Evolutionary conservation across 2,113 vertebrate genomes (phyloP), one percentile per base, ranked within the genome.

Genomic region (Promerops cafer): DNA sequence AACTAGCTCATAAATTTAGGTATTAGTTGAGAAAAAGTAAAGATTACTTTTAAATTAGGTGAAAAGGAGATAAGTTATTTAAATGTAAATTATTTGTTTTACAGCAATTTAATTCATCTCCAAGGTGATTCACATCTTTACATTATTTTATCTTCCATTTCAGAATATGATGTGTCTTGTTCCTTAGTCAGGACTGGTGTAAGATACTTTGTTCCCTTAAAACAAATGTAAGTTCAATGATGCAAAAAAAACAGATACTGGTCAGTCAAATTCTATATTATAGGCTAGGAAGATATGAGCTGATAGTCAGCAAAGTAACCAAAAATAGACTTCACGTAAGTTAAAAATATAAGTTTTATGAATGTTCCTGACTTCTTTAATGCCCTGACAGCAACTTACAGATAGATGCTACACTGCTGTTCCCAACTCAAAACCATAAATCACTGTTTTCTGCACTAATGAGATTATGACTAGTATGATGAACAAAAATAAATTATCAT

Each of bases 51-150:
- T 96, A 97, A 98, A 98, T 97, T 97, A 98, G 89, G 84, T 96
- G 90, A 97, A 97, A 97, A 96, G 8, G 39, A 97, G 82, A 66
- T 97, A 97, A 97, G 96, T 97, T 97, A 98, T 98, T 98, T 97
- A 97, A 98, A 97, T 98, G 95, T 97, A 98, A 98, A 98, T 98
- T 97, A 97, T 98, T 98, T 98, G 84, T 82, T 98, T 97, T 98
- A 96, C 24, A 96, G 93, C 69, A 89, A 96, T 94, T 86, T 95
- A 89, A 89, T 91, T 96, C 53, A 97, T 94, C 90, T 96, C 60
- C 75, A 94, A 93, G 86, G 86, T 92, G 90, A 98, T 96, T 98
- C 94, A 95, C n/a, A 87, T 30, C 63, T 86, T 87, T 71, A 85
- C 56, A 56, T 84, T 70, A 92, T 94, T 97, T 95, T 94, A 86